Evolutionary conservation across 2,888 invertebrate genomes (phyloP), one percentile per base, ranked within the genome.

Genomic region (Eupithecia insigniata): DNA sequence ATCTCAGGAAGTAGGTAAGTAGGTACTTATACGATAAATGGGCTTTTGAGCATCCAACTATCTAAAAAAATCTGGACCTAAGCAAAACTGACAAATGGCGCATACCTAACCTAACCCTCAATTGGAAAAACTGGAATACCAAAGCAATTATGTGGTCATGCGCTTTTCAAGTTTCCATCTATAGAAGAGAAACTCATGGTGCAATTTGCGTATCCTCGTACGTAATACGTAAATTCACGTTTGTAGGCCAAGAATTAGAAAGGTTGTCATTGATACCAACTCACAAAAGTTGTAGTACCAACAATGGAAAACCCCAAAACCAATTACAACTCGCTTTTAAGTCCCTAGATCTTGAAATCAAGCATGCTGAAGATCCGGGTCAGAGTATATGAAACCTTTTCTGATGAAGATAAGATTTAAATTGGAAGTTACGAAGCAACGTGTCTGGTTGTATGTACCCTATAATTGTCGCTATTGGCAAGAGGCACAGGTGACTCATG

Each of bases 401-500:
- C 26, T 1, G 36, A 62, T 51, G 3, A 61, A 26, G 34, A 36
- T 69, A 71, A 62, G 58, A 60, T 67, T 14, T 36, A 71, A 71
- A 71, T 30, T 66, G 64, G 26, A 18, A 22, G 2, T 34, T 26
- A 28, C 2, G 0, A n/a, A 8, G 36, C 36, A 55, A 26, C 55
- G 26, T 55, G 26, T 66, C 69, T 69, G 12, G 46, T 39, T 55
- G 55, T 64, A 65, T 67, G 70, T 64, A 61, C 66, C 43, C 28
- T 69, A 62, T 76, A 77, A 78, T 76, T 78, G 79, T 77, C 72
- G 70, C 71, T 76, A 75, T 76, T 72, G 76, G 74, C 76, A 72
- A 76, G 71, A 68, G 69, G 32, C 46, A 67, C 64, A 43, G 16
- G 55, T 81, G 82, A 82, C 75, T 82, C 82, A 82, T 73, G 74